Evolutionary conservation across 2,113 vertebrate species (phyloP).

Genomic region (Pomatostomus ruficeps): DNA sequence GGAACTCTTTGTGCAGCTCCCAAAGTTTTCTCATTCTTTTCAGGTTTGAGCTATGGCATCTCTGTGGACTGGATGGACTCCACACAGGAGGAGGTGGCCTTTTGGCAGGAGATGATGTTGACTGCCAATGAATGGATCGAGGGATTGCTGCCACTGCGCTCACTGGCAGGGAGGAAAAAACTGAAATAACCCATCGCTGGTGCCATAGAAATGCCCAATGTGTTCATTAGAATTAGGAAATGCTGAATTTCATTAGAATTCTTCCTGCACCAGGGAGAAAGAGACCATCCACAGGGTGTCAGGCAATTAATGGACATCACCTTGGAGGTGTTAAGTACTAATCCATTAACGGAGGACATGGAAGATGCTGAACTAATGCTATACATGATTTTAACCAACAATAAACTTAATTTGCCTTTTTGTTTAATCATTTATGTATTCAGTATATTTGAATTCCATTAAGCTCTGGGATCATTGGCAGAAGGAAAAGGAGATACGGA

Average conservation of each 20-base stretch:
- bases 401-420: background rate
- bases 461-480: background rate
- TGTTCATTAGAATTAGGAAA: background rate
- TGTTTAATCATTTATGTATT: background rate
- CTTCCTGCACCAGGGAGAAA: background rate
- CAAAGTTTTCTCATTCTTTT: background rate
- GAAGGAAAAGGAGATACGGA: background rate
- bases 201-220: background rate
- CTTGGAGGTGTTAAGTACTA: background rate
- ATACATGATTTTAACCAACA: background rate
- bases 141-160: slow-evolving; percentile 64
- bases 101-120: slow-evolving; percentile 73
- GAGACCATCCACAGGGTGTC: background rate
- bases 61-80: slow-evolving; percentile 74
- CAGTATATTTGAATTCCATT: background rate
- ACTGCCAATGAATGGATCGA: slow-evolving; percentile 70
- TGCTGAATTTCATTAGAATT: too few relatives aligned
- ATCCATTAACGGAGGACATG: background rate
- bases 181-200: background rate
- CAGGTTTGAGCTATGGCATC: slow-evolving; percentile 70
- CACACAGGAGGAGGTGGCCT: slow-evolving; percentile 66
- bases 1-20: background rate
- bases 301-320: background rate
- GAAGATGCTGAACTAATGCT: background rate
- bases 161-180: slow-evolving; percentile 44